Base-by-base conservation (phyloP, 2,888 invertebrate genomes). In the Galerucella nymphaeae region DNA sequence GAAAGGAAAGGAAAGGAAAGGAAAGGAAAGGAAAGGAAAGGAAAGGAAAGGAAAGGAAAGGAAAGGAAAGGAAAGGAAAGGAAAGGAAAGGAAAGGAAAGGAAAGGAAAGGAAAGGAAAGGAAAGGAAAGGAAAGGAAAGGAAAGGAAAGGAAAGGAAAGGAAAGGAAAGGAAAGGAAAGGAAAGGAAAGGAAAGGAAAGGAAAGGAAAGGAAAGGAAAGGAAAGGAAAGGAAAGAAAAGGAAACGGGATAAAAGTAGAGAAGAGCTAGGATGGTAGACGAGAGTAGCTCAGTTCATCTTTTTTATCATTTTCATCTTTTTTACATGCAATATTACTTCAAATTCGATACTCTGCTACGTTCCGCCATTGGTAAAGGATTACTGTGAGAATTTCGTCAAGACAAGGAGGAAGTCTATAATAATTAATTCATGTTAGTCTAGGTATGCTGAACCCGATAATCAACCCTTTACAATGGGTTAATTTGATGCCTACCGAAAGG, bases 351-450 rank as follows among this genome's bases (percentile, higher is more conserved):
- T 38, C 9, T 38, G 30, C 1, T 8, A 38, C 30, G 41, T 11
- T 42, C 42, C 61, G 42, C 42, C 42, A 62, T 42, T 42, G 61
- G 42, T 18, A 42, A 8, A 18, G 67, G 71, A 74, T 74, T 68
- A 74, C 53, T 50, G 61, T 45, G 57, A 61, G 61, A 38, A 69
- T 69, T 72, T 67, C 70, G 50, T 63, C 59, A 67, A 72, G 66
- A 67, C 63, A 66, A 66, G 23, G 62, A 62, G 64, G 70, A 72
- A 73, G 73, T 76, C 70, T 66, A 68, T 76, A 63, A 75, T 76
- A 75, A 76, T 76, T 76, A 76, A 76, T 76, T 74, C 73, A 65
- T 72, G 76, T 75, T 75, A 66, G 75, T 76, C 75, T 73, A 75
- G 74, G 76, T 76, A 73, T 69, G 58, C 72, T 76, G 59, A 75